phyloP scores from a whole-genome alignment of 1,140 invertebrate genomes.

The Drosophila sproati region DNA sequence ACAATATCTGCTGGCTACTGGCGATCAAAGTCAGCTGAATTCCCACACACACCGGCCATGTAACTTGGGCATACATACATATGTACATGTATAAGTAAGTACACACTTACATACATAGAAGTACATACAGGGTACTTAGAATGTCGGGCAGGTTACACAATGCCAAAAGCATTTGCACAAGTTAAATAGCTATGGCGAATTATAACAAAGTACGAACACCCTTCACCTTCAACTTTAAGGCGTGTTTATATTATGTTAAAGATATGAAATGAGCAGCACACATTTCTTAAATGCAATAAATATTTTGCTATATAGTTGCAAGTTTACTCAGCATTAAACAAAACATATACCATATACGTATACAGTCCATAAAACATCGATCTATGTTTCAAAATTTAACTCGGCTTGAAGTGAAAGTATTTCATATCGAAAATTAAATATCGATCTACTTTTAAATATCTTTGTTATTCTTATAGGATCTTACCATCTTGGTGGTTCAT shows the following conservation, averaged over 20 bases:
- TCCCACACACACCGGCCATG: slow-evolving; percentile 72
- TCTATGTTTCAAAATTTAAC: too few species aligned
- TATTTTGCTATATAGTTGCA: too few species aligned
- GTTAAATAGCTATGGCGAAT: neutral
- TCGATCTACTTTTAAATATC: too few species aligned
- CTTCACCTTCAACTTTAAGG: neutral
- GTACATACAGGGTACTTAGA: slow-evolving; percentile 27
- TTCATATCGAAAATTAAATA: too few species aligned
- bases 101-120: slow-evolving; percentile 16
- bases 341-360: too few species aligned
- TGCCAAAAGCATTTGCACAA: slow-evolving; percentile 21
- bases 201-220: slow-evolving; percentile 27
- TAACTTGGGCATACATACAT: slow-evolving; percentile 40
- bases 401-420: too few species aligned
- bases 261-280: neutral
- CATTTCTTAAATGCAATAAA: too few species aligned
- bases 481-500: too few species aligned
- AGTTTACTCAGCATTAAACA: too few species aligned
- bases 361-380: too few species aligned
- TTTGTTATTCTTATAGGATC: too few species aligned
- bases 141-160: slow-evolving; percentile 75
- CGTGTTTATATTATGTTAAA: too few species aligned
- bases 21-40: slow-evolving; percentile 57
- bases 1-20: slow-evolving; percentile 52
- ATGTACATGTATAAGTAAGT: slow-evolving; percentile 18